Percentiles rank a stretch among this genome's conserved stretches.
phyloP scores from a whole-genome alignment of 1,140 invertebrate species.

The Limonius californicus region DNA sequence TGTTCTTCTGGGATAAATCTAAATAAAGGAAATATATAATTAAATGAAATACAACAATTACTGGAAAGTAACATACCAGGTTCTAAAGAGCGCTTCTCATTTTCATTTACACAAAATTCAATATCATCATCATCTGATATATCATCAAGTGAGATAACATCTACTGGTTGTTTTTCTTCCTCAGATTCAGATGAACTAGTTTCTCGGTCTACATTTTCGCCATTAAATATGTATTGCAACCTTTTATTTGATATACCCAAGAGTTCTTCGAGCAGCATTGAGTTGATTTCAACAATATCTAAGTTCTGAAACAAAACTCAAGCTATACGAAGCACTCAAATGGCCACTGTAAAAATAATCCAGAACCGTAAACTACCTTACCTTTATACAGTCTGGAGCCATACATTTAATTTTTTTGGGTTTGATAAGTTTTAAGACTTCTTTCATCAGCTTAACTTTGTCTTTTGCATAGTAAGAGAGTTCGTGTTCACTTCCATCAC shows the following conservation, averaged over 20 bases:
- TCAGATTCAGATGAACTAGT: constrained; percentile 38
- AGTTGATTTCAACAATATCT: constrained; percentile 57
- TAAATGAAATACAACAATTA: too few relatives aligned
- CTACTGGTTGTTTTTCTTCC: constrained; percentile 28
- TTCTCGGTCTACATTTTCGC: constrained; percentile 40
- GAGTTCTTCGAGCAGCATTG: constrained; percentile 58
- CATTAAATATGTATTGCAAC: constrained; percentile 44
- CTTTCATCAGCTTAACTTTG: constrained; percentile 59
- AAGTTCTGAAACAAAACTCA: constrained; percentile 43
- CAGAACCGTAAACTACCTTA: too few relatives aligned
- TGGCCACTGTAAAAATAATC: too few relatives aligned
- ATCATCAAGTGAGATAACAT: constrained; percentile 44
- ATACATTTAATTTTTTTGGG: constrained; percentile 58
- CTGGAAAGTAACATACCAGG: neutral
- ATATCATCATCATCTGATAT: constrained; percentile 42
- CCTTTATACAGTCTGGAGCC: constrained; percentile 56
- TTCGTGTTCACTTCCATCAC: constrained; percentile 42
- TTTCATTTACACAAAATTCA: constrained; percentile 4
- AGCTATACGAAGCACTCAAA: constrained; percentile 1
- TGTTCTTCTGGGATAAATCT: constrained; percentile 1
- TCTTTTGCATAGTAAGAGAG: constrained; percentile 60
- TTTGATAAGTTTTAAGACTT: constrained; percentile 59
- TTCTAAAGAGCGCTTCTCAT: neutral
- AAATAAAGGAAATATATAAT: too few relatives aligned
- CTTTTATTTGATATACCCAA: constrained; percentile 46